Base-by-base conservation (phyloP, 2,888 invertebrate genomes). In the Germaria angustata region DNA sequence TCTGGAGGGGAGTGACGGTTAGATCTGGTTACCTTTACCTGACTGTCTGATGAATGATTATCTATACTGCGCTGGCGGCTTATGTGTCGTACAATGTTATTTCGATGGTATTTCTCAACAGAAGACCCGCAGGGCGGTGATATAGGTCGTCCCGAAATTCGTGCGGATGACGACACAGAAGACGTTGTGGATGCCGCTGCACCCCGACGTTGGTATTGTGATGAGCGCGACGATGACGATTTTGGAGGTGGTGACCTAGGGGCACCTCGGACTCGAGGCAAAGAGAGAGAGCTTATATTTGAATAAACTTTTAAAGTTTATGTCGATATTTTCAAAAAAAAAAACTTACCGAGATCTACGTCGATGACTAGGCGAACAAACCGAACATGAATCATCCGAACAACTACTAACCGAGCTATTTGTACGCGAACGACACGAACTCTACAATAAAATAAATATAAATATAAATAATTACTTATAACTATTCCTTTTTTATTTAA, bases 351-450 rank as follows among this genome's bases (percentile, higher is more conserved):
- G 89, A 84, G 91, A 91, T 87, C 90, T 89, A 78, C 87, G 90
- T 73, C 87, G 88, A 86, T 89, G 89, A 92, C 89, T 93, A 6
- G 95, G 95, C 0, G 96, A 95, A 88, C 96, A 96, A 0, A 96
- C 95, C 0, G 96, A 96, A 87, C 96, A 96, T 0, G 96, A 96
- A 87, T 95, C 95, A 87, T 96, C 96, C 0, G 96, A 96, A 88
- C 96, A 96, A 85, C 95, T 95, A 92, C 95, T 96, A 57, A 94
- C 93, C 0, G 95, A 95, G 41, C 96, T 96, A 1, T 94, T 94
- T 0, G 95, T 94, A 0, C 94, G 94, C n/a, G 95, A 95, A 0
- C 95, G 93, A 87, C 92, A 92, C 68, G 90, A 87, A 81, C 87
- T 87, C 88, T 90, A 20, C 17, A 68, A 81, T 0, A 76, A 46